Conservation (phyloP, 2,113 vertebrate species). For the Sprattus sprattus region DNA sequence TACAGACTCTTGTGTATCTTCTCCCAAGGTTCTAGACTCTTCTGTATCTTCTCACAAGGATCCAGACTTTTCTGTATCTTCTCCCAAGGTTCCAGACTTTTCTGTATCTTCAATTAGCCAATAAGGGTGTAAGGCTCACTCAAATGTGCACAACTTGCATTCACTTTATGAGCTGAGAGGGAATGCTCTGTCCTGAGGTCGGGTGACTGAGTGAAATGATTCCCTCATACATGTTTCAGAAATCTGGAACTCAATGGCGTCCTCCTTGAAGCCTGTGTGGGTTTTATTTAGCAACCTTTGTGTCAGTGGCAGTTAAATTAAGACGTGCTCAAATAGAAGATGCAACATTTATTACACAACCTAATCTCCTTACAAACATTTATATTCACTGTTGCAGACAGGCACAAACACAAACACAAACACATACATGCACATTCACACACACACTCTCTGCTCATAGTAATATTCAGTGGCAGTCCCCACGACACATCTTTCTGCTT, state of each 20-base stretch:
- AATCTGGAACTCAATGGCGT: background rate
- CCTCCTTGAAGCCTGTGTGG: background rate
- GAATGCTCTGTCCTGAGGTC: background rate
- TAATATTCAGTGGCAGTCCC: background rate
- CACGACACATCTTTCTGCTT: background rate
- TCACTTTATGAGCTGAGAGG: background rate
- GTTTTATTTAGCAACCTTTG: background rate
- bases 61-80: background rate
- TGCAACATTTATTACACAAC: background rate
- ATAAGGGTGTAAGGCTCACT: background rate
- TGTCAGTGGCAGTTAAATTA: background rate
- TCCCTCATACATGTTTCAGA: background rate
- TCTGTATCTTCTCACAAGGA: background rate
- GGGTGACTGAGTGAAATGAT: background rate
- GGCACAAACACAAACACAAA: background rate
- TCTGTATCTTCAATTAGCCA: background rate
- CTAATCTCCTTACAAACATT: background rate
- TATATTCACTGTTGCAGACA: background rate
- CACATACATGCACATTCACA: background rate
- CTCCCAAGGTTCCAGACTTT: background rate
- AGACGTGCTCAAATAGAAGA: background rate
- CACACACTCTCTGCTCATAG: background rate
- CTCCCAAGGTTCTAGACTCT: background rate
- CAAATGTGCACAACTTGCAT: background rate
- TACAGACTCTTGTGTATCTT: background rate